Conservation (phyloP, 2,888 invertebrate genomes). For the Ecliptopera silaceata region DNA sequence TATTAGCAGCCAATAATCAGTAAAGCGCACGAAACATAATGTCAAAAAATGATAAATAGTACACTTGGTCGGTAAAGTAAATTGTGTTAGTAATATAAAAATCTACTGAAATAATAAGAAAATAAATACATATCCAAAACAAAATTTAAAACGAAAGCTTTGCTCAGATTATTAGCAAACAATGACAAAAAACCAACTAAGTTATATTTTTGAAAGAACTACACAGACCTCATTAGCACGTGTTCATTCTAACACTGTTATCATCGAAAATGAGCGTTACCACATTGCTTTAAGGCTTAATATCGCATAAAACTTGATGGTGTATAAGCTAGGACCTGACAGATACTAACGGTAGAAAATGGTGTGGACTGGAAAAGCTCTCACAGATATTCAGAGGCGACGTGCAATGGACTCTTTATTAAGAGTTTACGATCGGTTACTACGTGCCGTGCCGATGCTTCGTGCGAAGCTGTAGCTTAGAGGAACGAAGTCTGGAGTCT, state of each 20-base stretch:
- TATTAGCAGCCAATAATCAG: too few species aligned
- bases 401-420: slow-evolving; percentile 53
- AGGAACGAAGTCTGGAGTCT: slow-evolving; percentile 6
- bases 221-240: slow-evolving; percentile 34
- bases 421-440: slow-evolving; percentile 48
- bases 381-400: slow-evolving; percentile 46
- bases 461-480: slow-evolving; percentile 22
- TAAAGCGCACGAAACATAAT: too few species aligned
- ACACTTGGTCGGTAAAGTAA: not conserved
- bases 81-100: slow-evolving; percentile 6
- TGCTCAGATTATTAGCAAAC: slow-evolving; percentile 15
- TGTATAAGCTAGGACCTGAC: slow-evolving; percentile 30
- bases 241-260: slow-evolving; percentile 21
- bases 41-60: too few species aligned
- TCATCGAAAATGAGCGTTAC: slow-evolving; percentile 17
- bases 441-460: slow-evolving; percentile 49
- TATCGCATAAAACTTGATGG: slow-evolving; percentile 16
- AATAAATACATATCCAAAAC: slow-evolving; percentile 6
- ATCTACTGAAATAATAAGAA: not conserved
- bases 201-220: slow-evolving; percentile 33
- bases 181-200: slow-evolving; percentile 29
- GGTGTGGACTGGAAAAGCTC: slow-evolving; percentile 47
- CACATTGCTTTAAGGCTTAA: slow-evolving; percentile 15
- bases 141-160: slow-evolving; percentile 2
- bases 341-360: slow-evolving; percentile 37